These are phyloP conservation scores for Camponotus fellah DNA, from an alignment of 2,888 invertebrate genomes.

Conservation along the genomic window DNA sequence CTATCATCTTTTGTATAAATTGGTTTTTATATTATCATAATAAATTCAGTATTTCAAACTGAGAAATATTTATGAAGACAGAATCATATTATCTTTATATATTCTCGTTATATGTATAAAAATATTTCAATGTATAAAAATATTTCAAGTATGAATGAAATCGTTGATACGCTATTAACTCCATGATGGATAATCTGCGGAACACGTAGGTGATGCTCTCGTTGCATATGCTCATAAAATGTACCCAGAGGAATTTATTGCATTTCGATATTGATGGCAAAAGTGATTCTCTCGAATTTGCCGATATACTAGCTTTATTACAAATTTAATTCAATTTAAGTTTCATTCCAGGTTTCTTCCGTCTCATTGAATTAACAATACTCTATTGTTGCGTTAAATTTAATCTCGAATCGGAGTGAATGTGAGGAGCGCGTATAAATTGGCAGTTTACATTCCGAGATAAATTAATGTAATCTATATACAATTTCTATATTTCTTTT, in stretches of 20 bases:
- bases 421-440: constrained; percentile 8
- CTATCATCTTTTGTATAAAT: background rate
- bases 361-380: constrained; percentile 57
- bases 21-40: background rate
- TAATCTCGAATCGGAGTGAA: constrained; percentile 54
- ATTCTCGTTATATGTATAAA: background rate
- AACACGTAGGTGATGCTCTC: background rate
- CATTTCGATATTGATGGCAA: constrained; percentile 11
- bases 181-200: background rate
- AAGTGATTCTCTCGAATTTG: constrained; percentile 7
- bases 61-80: background rate
- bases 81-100: background rate
- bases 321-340: constrained; percentile 69
- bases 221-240: background rate
- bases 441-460: background rate
- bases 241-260: background rate
- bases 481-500: background rate
- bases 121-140: background rate
- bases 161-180: background rate
- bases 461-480: background rate
- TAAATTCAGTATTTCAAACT: constrained; percentile 22
- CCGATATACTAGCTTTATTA: constrained; percentile 53
- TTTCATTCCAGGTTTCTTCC: constrained; percentile 56
- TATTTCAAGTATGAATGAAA: background rate
- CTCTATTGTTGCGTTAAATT: constrained; percentile 46